Conservation (phyloP, 2,113 vertebrate genomes). For the Ptilorrhoa leucosticta region DNA sequence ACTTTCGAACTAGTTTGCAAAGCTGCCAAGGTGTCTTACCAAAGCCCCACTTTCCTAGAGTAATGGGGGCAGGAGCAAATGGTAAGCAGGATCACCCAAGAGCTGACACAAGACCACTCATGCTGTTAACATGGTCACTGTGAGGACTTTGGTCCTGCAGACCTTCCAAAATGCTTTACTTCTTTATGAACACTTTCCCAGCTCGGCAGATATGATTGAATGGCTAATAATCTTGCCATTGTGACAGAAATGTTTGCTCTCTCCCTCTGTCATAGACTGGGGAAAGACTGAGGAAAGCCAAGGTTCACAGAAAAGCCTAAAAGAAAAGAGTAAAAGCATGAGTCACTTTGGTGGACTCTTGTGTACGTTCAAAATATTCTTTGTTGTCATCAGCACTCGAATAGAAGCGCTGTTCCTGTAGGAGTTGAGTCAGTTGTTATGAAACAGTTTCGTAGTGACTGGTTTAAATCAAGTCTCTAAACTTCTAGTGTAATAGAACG, state of each 20-base stretch:
- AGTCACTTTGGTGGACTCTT: not conserved
- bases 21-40: not conserved
- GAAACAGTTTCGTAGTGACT: not conserved
- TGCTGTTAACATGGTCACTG: not conserved
- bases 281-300: not conserved
- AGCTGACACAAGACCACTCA: not conserved
- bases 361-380: fast-evolving
- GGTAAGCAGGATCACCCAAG: not conserved
- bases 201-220: not conserved
- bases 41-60: not conserved
- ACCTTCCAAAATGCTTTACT: not conserved
- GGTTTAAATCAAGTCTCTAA: not conserved
- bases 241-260: not conserved
- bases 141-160: not conserved
- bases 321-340: not conserved
- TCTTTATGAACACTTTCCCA: not conserved
- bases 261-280: not conserved
- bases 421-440: not conserved
- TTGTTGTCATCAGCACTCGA: not conserved
- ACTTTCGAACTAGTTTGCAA: not conserved
- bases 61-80: not conserved
- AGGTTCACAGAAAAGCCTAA: not conserved
- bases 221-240: not conserved
- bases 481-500: not conserved
- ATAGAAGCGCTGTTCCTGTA: fast-evolving